A percentile compares a stretch with the other conserved stretches of the same genome.
These are phyloP conservation scores for Spialia ferax DNA, from an alignment of 2,888 invertebrate genomes.

Conservation along the genomic window DNA sequence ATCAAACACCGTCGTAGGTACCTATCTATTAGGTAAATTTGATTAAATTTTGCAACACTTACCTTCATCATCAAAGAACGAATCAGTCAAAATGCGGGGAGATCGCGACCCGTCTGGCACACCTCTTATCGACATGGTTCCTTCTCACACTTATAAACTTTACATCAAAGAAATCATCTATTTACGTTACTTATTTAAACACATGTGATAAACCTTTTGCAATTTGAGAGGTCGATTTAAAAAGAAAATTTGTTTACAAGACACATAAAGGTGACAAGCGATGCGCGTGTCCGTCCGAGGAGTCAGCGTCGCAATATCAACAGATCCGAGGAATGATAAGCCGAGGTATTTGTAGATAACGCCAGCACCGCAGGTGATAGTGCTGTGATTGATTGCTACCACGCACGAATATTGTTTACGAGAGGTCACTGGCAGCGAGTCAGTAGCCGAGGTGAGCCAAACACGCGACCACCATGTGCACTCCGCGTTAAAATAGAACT, in stretches of 20 bases:
- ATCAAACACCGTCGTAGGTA: too few relatives aligned
- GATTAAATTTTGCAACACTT: slow-evolving; percentile 51
- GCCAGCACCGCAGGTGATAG: slow-evolving; percentile 5
- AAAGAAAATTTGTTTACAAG: neutral
- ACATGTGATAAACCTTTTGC: neutral
- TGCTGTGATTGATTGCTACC: slow-evolving; percentile 17
- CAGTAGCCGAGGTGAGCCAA: neutral
- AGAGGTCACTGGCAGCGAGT: neutral
- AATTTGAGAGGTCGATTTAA: neutral
- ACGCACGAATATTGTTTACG: slow-evolving; percentile 4
- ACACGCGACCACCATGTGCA: slow-evolving; percentile 16
- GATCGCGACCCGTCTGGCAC: slow-evolving; percentile 78
- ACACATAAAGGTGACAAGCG: slow-evolving; percentile 8
- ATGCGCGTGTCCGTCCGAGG: slow-evolving; percentile 19
- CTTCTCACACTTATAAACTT: slow-evolving; percentile 33
- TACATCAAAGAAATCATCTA: neutral
- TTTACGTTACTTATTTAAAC: neutral
- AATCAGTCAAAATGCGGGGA: slow-evolving; percentile 74
- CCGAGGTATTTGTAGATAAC: slow-evolving; percentile 29
- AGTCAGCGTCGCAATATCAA: slow-evolving; percentile 11
- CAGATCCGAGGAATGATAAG: slow-evolving; percentile 27
- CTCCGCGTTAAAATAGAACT: neutral
- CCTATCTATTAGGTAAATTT: too few relatives aligned
- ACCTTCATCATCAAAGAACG: slow-evolving; percentile 80
- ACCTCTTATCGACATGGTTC: slow-evolving; percentile 75